Percentiles rank a stretch among this genome's conserved stretches.
Conservation (phyloP, 2,113 vertebrate genomes). For the Archocentrus centrarchus region DNA sequence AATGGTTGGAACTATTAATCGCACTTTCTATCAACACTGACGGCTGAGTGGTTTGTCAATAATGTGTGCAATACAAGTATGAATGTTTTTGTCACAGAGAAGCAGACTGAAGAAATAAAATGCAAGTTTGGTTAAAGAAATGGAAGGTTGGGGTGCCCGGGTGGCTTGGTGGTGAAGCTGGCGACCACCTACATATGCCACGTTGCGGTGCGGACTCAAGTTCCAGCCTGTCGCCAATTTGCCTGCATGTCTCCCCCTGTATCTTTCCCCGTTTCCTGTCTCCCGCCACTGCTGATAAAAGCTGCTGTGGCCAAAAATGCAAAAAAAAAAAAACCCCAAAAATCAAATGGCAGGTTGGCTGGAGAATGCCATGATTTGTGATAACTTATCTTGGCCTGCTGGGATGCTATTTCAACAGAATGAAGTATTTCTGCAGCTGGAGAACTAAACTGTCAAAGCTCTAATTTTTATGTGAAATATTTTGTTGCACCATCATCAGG, state of each 20-base stretch:
- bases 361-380: not conserved
- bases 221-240: no score
- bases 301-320: no score
- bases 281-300: no score
- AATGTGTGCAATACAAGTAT: not conserved
- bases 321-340: no score
- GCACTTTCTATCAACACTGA: not conserved
- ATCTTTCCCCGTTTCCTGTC: no score
- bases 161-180: no score
- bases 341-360: no score
- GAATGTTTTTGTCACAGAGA: not conserved
- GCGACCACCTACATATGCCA: no score
- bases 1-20: not conserved
- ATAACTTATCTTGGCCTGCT: not conserved
- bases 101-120: not conserved
- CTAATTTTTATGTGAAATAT: not conserved
- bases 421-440: not conserved
- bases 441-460: not conserved
- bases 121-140: not conserved
- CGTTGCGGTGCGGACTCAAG: no score
- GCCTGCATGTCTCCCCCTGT: no score
- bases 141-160: no score
- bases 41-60: not conserved
- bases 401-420: not conserved
- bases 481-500: conserved; percentile 9